A percentile compares a stretch with the other conserved stretches of the same genome.
Conservation (phyloP, 92 coral and sea anemone species). For the Epizoanthus stellaris region DNA sequence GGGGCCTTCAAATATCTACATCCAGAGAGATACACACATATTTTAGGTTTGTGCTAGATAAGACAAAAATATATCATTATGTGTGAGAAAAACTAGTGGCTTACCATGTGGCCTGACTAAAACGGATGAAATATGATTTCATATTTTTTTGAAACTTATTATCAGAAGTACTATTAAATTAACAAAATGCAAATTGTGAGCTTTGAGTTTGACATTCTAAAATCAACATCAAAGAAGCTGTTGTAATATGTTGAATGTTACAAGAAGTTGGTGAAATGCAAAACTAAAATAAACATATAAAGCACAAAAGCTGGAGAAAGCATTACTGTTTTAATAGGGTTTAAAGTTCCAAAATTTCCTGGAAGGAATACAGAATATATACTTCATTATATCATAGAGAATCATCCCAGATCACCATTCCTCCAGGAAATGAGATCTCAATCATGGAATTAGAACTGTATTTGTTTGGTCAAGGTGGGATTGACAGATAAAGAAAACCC, state of each 20-base stretch:
- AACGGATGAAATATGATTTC: neutral
- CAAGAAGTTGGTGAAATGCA: too few relatives aligned
- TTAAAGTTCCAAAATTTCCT: too few relatives aligned
- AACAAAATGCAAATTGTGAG: slow-evolving; percentile 17
- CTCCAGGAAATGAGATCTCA: slow-evolving; percentile 22
- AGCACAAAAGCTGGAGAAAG: too few relatives aligned
- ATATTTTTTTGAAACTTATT: neutral
- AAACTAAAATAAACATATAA: too few relatives aligned
- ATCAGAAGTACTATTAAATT: neutral
- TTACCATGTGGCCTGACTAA: neutral
- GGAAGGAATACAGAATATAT: neutral
- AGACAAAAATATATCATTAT: neutral
- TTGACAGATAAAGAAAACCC: slow-evolving; percentile 16
- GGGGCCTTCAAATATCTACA: neutral
- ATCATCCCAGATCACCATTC: neutral
- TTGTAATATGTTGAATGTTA: too few relatives aligned
- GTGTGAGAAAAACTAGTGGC: neutral
- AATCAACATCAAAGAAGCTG: slow-evolving; percentile 8
- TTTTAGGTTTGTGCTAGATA: too few relatives aligned
- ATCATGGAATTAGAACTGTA: neutral
- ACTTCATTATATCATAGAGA: neutral
- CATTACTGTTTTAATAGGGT: too few relatives aligned
- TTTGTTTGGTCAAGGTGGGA: slow-evolving; percentile 47
- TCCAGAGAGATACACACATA: neutral
- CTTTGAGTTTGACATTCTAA: slow-evolving; percentile 22